Evolutionary conservation across 1,140 invertebrate species (phyloP).

Genomic region (Cotesia vestalis): DNA sequence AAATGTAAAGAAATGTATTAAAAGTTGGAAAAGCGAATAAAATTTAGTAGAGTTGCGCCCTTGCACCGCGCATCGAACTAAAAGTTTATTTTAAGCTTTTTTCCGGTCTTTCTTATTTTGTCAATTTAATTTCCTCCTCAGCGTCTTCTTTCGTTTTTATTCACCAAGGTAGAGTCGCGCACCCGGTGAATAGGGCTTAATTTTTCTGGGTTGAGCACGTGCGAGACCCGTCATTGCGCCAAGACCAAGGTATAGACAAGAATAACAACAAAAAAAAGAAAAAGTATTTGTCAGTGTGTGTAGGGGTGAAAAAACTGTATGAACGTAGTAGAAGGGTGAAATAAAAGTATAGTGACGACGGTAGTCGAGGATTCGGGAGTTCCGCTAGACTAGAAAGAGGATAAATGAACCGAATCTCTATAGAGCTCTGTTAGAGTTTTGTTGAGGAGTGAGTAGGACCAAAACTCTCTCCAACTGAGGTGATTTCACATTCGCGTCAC

Average conservation of each 20-base stretch:
- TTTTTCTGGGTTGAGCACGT: slow-evolving; percentile 43
- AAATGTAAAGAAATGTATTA: no score
- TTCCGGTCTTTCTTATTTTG: slow-evolving; percentile 37
- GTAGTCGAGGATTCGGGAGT: slow-evolving; percentile 6
- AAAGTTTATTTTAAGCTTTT: not conserved
- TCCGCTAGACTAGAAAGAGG: slow-evolving; percentile 12
- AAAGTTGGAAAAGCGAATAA: no score
- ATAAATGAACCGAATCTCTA: slow-evolving; percentile 21
- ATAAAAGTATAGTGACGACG: slow-evolving; percentile 20
- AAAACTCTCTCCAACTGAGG: not conserved
- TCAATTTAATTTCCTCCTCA: slow-evolving; percentile 48
- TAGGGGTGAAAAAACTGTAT: slow-evolving; percentile 8
- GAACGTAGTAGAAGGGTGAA: slow-evolving; percentile 8
- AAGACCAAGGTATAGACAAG: not conserved
- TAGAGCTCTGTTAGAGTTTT: no score
- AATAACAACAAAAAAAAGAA: no score
- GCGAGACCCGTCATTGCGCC: slow-evolving; percentile 13
- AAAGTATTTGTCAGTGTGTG: no score
- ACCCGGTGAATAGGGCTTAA: slow-evolving; percentile 46
- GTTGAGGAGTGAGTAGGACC: no score
- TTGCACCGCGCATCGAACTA: not conserved
- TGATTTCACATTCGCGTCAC: slow-evolving; percentile 37
- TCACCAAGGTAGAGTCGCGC: slow-evolving; percentile 9
- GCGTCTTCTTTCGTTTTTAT: slow-evolving; percentile 22
- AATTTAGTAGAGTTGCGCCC: slow-evolving; percentile 13